These are phyloP conservation scores for Pangasius krempfi DNA, from an alignment of 2,797 vertebrate species.

Conservation along the genomic window DNA sequence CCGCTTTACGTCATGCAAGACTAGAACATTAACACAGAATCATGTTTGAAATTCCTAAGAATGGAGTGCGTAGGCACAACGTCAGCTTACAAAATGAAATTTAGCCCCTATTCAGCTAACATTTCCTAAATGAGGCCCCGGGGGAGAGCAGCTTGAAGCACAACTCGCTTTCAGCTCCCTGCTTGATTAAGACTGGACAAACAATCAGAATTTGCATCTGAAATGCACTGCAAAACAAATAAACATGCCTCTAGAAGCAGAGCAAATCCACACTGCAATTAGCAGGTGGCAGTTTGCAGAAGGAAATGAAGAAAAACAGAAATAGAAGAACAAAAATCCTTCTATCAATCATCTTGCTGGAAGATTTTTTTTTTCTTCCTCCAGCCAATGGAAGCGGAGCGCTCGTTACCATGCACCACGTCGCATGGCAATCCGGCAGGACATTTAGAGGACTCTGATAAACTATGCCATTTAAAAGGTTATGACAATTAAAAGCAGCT, in stretches of 20 bases:
- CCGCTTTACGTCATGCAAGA: not conserved
- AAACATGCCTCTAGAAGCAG: constrained; percentile 55
- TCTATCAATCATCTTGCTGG: constrained; percentile 19
- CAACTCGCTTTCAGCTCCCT: constrained; percentile 62
- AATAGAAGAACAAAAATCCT: constrained; percentile 40
- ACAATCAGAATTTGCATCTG: constrained; percentile 78
- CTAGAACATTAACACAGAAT: not conserved
- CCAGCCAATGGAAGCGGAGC: constrained; percentile 66
- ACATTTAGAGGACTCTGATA: constrained; percentile 83
- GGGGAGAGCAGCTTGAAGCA: constrained; percentile 70
- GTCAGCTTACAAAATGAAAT: constrained; percentile 72
- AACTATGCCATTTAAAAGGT: constrained; percentile 85
- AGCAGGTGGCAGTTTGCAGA: constrained; percentile 73
- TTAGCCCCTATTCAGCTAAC: constrained; percentile 77
- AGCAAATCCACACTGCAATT: constrained; percentile 74
- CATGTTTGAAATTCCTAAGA: constrained; percentile 36
- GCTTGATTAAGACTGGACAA: constrained; percentile 77
- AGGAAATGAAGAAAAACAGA: constrained; percentile 66
- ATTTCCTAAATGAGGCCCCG: constrained; percentile 79
- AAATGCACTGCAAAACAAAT: constrained; percentile 65
- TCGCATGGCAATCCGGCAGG: constrained; percentile 68
- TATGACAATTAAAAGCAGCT: constrained; percentile 83
- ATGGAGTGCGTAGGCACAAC: constrained; percentile 59
- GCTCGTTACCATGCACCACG: constrained; percentile 69
- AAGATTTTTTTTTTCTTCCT: not conserved